phyloP scores from a whole-genome alignment of 2,797 vertebrate genomes.

The Buphagus erythrorhynchus region DNA sequence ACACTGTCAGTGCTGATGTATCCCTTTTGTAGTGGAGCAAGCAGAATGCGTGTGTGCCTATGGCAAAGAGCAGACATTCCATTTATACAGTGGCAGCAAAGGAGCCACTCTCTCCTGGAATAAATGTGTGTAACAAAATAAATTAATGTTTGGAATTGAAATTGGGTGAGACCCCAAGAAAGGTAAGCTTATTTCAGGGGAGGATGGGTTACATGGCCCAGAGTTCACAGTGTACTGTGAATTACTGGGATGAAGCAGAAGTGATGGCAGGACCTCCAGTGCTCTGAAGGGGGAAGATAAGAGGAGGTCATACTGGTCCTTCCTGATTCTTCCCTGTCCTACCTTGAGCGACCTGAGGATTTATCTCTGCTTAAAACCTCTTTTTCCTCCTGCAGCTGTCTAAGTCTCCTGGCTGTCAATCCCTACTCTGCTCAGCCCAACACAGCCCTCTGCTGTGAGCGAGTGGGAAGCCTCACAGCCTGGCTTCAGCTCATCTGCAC shows the following conservation, averaged over 20 bases:
- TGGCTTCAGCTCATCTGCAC: neutral
- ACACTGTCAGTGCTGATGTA: neutral
- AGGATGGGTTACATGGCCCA: neutral
- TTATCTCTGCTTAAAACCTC: neutral
- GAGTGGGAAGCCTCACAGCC: neutral
- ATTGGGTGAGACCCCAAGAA: neutral
- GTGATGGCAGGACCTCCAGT: neutral
- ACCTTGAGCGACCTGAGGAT: neutral
- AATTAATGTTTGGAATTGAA: neutral
- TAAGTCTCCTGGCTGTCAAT: neutral
- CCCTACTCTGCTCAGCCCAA: neutral
- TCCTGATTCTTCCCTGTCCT: neutral
- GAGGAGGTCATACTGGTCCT: neutral
- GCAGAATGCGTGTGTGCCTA: neutral
- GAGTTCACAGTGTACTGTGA: neutral
- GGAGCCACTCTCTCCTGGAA: neutral
- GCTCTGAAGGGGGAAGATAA: neutral
- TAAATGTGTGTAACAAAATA: neutral
- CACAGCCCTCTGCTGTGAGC: constrained; percentile 35
- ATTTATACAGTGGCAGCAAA: neutral
- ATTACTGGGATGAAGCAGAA: neutral
- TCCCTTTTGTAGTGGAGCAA: neutral
- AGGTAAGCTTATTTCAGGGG: neutral
- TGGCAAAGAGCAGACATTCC: neutral
- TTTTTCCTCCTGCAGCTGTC: neutral